Base-by-base conservation (phyloP, 2,797 vertebrate species). In the Parauchenoglanis ngamensis region DNA sequence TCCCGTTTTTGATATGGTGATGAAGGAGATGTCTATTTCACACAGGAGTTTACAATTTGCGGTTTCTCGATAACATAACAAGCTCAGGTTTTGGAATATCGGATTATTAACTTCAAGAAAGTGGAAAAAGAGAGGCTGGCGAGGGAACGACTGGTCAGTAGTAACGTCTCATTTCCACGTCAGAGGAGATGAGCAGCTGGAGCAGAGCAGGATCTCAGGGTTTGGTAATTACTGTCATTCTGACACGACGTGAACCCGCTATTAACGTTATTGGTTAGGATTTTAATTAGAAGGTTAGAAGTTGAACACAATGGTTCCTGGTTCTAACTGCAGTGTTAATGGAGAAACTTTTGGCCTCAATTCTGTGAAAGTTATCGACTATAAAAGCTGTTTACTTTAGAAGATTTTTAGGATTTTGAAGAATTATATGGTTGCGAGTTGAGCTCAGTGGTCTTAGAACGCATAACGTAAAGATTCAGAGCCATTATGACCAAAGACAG, bases 231-330 rank as follows among this genome's bases (percentile, higher is more conserved):
- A 75, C 72, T n/a, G 72, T 49, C 44, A 75, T 75, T 49, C 49
- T 49, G 19, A 49, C 72, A 75, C 8, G 1, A 49, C 44, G 15
- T n/a, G 23, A 75, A 49, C 72, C 44, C 8, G 25, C 46, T 75
- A 52, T 75, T 75, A 75, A 75, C 15, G 23, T 49, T 75, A 75
- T 75, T 49, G 46, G 72, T 49, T 13, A n/a, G 21, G 46, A 13
- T 75, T 49, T 75, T 75, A 49, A 75, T 75, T 49, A n/a, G 23
- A 75, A 75, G 72, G 23, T 75, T 75, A n/a, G 11, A 49, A 49
- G n/a, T 15, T 75, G 72, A 49, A n/a, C 70, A 44, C 40, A 72
- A 72, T 11, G 70, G 35, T 72, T 44, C 70, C 70, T 72, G 70
- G 7, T 72, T 72, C 70, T 44, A 72, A 23, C 25, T 65, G 63